Conservation (phyloP, 2,797 vertebrate genomes). For the Clarias laeviceps region DNA sequence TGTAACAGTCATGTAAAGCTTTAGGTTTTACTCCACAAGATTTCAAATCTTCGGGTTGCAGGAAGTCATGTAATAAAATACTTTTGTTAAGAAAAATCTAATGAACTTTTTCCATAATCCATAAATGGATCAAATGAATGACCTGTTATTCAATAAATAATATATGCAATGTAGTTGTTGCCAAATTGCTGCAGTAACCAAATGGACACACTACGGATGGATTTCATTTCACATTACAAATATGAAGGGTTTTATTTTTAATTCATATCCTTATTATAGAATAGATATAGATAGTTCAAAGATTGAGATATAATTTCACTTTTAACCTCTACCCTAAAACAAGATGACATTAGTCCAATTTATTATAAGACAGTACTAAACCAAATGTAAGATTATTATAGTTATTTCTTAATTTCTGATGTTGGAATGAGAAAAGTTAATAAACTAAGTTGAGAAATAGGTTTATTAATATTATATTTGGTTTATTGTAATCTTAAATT, state of each 20-base stretch:
- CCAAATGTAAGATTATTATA: too few species aligned
- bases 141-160: neutral
- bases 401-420: too few species aligned
- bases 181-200: neutral
- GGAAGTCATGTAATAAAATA: neutral
- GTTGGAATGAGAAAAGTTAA: too few species aligned
- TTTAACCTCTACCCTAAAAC: neutral
- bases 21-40: neutral
- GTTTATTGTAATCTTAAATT: too few species aligned
- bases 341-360: too few species aligned
- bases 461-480: too few species aligned
- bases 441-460: too few species aligned
- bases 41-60: neutral
- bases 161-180: neutral
- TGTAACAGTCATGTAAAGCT: neutral
- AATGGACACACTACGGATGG: too few species aligned
- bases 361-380: too few species aligned
- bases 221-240: neutral
- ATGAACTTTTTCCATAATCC: neutral
- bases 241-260: neutral
- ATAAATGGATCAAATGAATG: neutral
- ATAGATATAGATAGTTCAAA: neutral
- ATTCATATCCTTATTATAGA: neutral
- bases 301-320: neutral
- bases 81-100: neutral